phyloP scores from a whole-genome alignment of 1,140 invertebrate genomes.

The Sarcophaga bullata region DNA sequence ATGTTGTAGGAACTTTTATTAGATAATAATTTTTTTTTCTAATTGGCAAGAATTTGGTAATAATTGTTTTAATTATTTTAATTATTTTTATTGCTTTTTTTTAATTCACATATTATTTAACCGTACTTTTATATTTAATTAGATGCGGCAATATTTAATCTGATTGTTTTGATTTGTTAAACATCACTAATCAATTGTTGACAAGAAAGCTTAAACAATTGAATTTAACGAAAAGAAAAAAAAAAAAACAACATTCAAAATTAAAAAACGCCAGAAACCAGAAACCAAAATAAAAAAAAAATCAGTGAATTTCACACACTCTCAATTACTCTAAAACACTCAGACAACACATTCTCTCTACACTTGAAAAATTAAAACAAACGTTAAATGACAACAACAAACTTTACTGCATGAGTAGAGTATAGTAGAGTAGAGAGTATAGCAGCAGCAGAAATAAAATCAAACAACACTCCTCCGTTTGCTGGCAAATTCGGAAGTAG shows the following conservation, averaged over 20 bases:
- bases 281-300: too few relatives aligned
- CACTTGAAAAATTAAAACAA: too few relatives aligned
- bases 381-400: too few relatives aligned
- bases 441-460: background rate
- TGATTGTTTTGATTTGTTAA: slow-evolving; percentile 11
- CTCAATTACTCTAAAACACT: background rate
- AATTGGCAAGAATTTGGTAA: slow-evolving; percentile 15
- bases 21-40: background rate
- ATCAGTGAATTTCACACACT: too few relatives aligned
- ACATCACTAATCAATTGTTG: background rate
- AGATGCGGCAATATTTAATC: background rate
- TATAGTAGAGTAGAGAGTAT: background rate
- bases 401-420: background rate
- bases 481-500: slow-evolving; percentile 33
- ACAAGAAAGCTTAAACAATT: background rate
- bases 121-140: background rate
- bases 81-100: background rate
- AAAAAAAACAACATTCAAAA: background rate
- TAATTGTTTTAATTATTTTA: background rate
- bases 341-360: background rate
- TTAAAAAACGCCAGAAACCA: background rate
- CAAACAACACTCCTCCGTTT: background rate
- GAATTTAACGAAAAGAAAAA: background rate
- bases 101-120: background rate
- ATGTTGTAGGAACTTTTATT: slow-evolving; percentile 25